Base-by-base conservation (phyloP, 2,888 invertebrate species). In the Argyresthia albistria region DNA sequence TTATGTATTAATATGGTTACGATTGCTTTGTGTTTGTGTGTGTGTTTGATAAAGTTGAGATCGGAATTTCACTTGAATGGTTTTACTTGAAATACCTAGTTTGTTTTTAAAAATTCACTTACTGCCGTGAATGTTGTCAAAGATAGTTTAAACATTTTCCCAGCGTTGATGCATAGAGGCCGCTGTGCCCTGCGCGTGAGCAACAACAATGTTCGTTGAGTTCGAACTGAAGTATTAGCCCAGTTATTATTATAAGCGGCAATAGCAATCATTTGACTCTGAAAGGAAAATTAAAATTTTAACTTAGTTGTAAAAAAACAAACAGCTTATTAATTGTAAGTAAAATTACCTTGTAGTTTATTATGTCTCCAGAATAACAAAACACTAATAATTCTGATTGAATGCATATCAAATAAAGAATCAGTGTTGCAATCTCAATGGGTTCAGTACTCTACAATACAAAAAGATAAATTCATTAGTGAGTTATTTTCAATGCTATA, bases 281-380 rank as follows among this genome's bases (percentile, higher is more conserved):
- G 57, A 46, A 66, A 37, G n/a, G 25, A 46, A 37, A 36, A 36
- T 36, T 7, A 8, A n/a, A n/a, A n/a, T n/a, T n/a, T n/a, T n/a
- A n/a, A n/a, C n/a, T n/a, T n/a, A n/a, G n/a, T n/a, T n/a, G n/a
- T n/a, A n/a, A n/a, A n/a, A n/a, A n/a, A n/a, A n/a, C n/a, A n/a
- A n/a, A n/a, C n/a, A n/a, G n/a, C n/a, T n/a, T n/a, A n/a, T n/a
- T n/a, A n/a, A n/a, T n/a, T n/a, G 25, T 4, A 4, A 25, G 25
- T 39, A 39, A 11, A 8, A 39, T 9, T 39, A 80, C 83, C 66
- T 75, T 67, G 8, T 71, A 49, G 15, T 70, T 72, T 10, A 80
- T 64, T 59, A 76, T 72, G 54, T 80, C 76, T 35, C 81, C 81
- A 55, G 69, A 73, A 63, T 73, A 80, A 56, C 81, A 80, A 55